Base-by-base conservation (phyloP, 1,140 invertebrate genomes). In the Mesaphorura yosii region DNA sequence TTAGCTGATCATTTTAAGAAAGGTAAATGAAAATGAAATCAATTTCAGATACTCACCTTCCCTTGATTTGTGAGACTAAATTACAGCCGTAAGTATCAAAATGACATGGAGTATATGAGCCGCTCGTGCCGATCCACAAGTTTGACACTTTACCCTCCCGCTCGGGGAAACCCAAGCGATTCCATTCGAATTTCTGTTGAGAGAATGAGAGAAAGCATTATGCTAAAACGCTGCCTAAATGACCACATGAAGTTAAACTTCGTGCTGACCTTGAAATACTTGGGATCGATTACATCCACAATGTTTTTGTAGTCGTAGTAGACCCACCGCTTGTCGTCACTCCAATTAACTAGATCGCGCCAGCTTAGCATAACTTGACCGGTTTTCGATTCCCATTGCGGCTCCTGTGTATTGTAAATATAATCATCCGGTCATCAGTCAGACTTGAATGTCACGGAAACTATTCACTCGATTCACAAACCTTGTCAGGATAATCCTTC, bases 61-160 rank as follows among this genome's bases (percentile, higher is more conserved):
- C 91, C 73, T 77, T 75, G 48, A 91, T 71, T 74, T 97, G 92
- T 44, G 82, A 82, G 20, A 96, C 80, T 64, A 96, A 78, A 73
- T 96, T 97, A 62, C 79, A 87, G 0, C 90, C 91, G 74, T 96
- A 96, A 2, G 88, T 86, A 69, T 97, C 92, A 67, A 83, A 80
- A 72, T 97, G 92, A 58, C 89, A 91, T 26, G 89, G 87, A 1
- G 93, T 96, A 67, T 93, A 86, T 23, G 90, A 81, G 14, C 86
- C 86, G 65, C 75, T 72, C 57, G 79, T 87, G 23, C 92, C 90
- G 51, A 96, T 78, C 92, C 92, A 97, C 14, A 94, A 72, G 29
- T 88, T 90, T 42, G 82, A 86, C 48, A 90, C 76, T 40, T 71
- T 59, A 7, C 77, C 78, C 55, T 77, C 73, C 54, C 78, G 74